phyloP scores from a whole-genome alignment of 2,888 invertebrate genomes.

The Camponotus fellah region DNA sequence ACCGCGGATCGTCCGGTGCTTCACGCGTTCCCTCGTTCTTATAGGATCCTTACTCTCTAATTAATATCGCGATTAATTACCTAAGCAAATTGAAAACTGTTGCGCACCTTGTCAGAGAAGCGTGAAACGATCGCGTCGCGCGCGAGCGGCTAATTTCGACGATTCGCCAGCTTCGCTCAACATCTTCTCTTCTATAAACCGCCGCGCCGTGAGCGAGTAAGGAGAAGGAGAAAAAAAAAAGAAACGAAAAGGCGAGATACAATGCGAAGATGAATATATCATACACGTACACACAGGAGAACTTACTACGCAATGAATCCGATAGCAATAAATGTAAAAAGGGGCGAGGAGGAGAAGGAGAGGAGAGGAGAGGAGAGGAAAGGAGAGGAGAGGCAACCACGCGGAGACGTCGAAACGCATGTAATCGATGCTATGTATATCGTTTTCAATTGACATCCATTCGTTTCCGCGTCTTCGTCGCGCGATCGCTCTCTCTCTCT shows the following conservation, averaged over 20 bases:
- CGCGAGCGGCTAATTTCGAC: constrained; percentile 45
- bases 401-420: constrained; percentile 73
- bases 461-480: constrained; percentile 76
- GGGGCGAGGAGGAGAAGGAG: constrained; percentile 47
- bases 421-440: constrained; percentile 60
- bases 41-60: constrained; percentile 35
- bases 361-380: constrained; percentile 4
- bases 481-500: constrained; percentile 70
- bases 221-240: not conserved
- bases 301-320: constrained; percentile 84
- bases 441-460: constrained; percentile 64
- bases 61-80: constrained; percentile 52
- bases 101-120: constrained; percentile 39
- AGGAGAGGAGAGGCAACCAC: constrained; percentile 46
- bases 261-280: constrained; percentile 66
- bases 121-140: constrained; percentile 40
- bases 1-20: constrained; percentile 34
- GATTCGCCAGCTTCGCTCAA: constrained; percentile 54
- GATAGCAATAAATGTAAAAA: constrained; percentile 84
- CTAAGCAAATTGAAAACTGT: constrained; percentile 47
- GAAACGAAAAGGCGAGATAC: constrained; percentile 11
- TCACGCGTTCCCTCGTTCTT: constrained; percentile 32
- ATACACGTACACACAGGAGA: constrained; percentile 64
- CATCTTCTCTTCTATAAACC: constrained; percentile 68
- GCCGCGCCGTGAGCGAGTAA: constrained; percentile 27